These are phyloP conservation scores for Macaca nemestrina DNA, from an alignment of 2,113 vertebrate genomes.

Conservation along the genomic window DNA sequence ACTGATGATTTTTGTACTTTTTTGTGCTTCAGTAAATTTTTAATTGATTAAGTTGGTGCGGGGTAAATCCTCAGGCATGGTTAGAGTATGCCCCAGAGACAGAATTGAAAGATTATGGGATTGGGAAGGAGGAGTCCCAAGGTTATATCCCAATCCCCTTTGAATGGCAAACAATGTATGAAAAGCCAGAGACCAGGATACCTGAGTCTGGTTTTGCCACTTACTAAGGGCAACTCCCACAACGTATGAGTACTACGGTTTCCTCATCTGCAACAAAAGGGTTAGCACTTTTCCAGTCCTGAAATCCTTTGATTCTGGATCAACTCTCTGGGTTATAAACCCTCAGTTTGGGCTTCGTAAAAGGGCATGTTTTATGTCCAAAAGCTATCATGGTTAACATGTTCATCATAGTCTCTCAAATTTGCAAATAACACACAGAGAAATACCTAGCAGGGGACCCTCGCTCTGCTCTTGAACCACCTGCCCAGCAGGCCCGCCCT, in stretches of 20 bases:
- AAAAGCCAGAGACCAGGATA: neutral
- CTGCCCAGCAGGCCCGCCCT: neutral
- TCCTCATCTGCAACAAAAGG: neutral
- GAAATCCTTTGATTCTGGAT: neutral
- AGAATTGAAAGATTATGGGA: neutral
- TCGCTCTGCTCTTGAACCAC: neutral
- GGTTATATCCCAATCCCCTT: neutral
- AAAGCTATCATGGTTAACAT: neutral
- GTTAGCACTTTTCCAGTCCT: neutral
- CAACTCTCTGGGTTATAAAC: neutral
- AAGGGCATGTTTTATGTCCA: neutral
- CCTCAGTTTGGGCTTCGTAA: neutral
- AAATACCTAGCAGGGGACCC: neutral
- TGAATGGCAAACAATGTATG: neutral
- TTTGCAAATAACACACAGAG: neutral
- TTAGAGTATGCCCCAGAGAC: neutral
- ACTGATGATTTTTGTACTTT: neutral
- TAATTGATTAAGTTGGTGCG: neutral
- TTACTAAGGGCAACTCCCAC: neutral
- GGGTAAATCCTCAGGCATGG: neutral
- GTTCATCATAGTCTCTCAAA: neutral
- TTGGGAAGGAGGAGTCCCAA: neutral
- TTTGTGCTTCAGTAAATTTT: neutral
- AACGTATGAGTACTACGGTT: rapidly evolving
- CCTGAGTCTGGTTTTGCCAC: neutral